Conservation (phyloP, 2,888 invertebrate genomes). For the Ochropacha duplaris region DNA sequence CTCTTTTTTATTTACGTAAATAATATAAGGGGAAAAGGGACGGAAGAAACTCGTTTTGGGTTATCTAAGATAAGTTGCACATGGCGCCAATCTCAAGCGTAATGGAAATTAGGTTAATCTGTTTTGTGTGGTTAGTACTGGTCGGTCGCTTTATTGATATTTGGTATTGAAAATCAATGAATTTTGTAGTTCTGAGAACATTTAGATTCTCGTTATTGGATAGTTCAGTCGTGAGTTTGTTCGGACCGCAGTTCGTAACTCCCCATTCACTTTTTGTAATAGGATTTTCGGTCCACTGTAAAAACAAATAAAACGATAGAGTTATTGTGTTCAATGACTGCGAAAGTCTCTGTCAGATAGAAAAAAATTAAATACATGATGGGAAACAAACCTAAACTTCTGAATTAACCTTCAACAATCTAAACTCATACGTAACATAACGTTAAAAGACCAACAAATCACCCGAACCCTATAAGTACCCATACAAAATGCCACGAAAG, state of each 20-base stretch:
- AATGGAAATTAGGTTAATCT: slow-evolving; percentile 6
- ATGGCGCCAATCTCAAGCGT: slow-evolving; percentile 15
- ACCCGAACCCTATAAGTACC: neutral
- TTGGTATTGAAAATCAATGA: slow-evolving; percentile 3
- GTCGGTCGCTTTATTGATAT: slow-evolving; percentile 1
- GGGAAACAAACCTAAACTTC: too few species aligned
- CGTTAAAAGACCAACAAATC: slow-evolving; percentile 2
- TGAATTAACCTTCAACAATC: too few species aligned
- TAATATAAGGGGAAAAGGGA: slow-evolving; percentile 12
- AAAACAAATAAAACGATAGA: too few species aligned
- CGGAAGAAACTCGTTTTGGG: slow-evolving; percentile 7
- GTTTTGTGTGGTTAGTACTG: slow-evolving; percentile 1
- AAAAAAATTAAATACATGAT: too few species aligned
- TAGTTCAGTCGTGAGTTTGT: neutral
- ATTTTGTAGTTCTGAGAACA: neutral
- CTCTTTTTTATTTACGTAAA: slow-evolving; percentile 16
- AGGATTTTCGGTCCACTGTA: too few species aligned
- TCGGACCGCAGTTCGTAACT: too few species aligned
- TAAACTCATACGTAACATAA: too few species aligned
- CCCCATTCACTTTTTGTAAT: too few species aligned
- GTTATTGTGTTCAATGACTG: too few species aligned
- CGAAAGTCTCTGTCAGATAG: too few species aligned
- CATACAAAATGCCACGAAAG: slow-evolving; percentile 1
- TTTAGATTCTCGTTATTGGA: neutral
- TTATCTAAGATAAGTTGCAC: slow-evolving; percentile 20